phyloP scores from a whole-genome alignment of 2,888 invertebrate species.

The Leptinotarsa haldemani region DNA sequence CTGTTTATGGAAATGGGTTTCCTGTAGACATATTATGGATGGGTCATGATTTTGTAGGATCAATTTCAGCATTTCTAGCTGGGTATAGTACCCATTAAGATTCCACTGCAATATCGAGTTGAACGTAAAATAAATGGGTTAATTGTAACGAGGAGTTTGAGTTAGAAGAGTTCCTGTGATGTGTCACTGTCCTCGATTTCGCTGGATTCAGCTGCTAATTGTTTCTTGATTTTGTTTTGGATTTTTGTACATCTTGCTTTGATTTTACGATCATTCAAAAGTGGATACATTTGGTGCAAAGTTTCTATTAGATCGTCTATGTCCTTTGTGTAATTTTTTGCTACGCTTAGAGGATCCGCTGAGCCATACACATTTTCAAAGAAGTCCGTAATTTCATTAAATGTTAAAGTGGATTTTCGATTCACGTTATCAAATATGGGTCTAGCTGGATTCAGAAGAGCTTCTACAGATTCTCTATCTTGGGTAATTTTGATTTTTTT shows the following conservation, averaged over 20 bases:
- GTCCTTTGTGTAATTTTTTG: neutral
- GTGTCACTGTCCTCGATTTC: conserved; percentile 6
- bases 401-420: neutral
- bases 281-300: too few species aligned
- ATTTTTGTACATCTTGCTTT: conserved; percentile 15
- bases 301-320: neutral
- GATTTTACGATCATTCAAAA: neutral
- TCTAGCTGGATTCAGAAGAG: too few species aligned
- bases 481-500: neutral
- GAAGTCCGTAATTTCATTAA: neutral
- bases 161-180: conserved; percentile 8
- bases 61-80: conserved; percentile 24
- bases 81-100: conserved; percentile 16
- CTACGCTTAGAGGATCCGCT: neutral
- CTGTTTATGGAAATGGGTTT: conserved; percentile 18
- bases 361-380: too few species aligned
- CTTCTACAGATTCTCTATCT: neutral
- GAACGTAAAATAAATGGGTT: neutral
- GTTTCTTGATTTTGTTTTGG: conserved; percentile 12
- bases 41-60: conserved; percentile 14
- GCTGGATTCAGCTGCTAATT: neutral
- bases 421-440: neutral
- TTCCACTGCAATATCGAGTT: conserved; percentile 26
- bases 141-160: neutral
- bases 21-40: conserved; percentile 16